These are phyloP conservation scores for Thymallus thymallus DNA, from an alignment of 2,113 vertebrate species.

Conservation along the genomic window DNA sequence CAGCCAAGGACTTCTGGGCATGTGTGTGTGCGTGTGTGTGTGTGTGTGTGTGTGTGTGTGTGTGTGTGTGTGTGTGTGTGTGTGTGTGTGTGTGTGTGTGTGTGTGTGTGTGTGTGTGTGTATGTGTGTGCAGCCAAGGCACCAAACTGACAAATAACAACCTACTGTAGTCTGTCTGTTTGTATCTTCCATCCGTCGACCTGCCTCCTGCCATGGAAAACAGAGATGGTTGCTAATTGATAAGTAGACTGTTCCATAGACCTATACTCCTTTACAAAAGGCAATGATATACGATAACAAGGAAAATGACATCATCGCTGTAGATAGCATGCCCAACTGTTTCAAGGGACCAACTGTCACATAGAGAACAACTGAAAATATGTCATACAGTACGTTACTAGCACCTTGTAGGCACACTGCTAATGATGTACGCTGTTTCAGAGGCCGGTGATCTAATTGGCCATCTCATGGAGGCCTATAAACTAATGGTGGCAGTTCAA, in stretches of 20 bases:
- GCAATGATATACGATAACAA: no score
- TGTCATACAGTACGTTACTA: not conserved
- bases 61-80: not conserved
- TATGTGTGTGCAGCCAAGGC: not conserved
- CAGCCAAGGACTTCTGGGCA: not conserved
- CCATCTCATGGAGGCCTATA: not conserved
- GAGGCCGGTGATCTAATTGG: conserved; percentile 24
- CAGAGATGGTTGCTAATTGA: no score
- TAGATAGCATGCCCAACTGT: no score
- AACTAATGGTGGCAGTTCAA: conserved; percentile 25
- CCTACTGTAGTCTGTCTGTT: no score
- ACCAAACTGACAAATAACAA: no score
- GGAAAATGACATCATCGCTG: no score
- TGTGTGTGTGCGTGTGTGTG: not conserved
- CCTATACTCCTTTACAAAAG: no score
- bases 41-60: conserved; percentile 6
- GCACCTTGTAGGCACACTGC: not conserved
- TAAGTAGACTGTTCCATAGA: no score
- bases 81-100: not conserved
- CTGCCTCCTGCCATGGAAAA: no score
- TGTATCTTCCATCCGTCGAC: no score
- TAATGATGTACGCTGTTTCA: conserved; percentile 6
- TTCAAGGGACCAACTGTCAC: no score
- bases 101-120: conserved; percentile 1
- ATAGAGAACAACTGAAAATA: no score